A percentile compares a stretch with the other conserved stretches of the same genome.
phyloP scores from a whole-genome alignment of 2,113 vertebrate genomes.

The Carlito syrichta region DNA sequence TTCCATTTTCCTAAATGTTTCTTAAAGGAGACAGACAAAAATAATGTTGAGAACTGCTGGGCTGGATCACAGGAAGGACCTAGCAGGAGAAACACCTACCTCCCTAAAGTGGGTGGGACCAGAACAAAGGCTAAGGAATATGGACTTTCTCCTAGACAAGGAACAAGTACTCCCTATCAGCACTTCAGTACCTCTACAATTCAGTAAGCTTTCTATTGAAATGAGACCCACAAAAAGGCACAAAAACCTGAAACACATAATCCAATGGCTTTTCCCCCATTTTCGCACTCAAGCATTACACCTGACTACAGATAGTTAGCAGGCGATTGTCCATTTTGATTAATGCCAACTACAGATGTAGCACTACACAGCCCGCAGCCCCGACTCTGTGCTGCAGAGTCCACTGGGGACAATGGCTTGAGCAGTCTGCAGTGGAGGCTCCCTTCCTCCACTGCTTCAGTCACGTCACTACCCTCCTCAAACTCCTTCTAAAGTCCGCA shows the following conservation, averaged over 20 bases:
- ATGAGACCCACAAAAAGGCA: neutral
- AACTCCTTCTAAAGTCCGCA: constrained; percentile 29
- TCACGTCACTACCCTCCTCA: neutral
- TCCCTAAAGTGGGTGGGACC: neutral
- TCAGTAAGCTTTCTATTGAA: neutral
- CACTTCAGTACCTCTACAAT: neutral
- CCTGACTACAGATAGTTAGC: neutral
- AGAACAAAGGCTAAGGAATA: neutral
- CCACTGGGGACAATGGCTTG: neutral
- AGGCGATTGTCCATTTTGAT: neutral
- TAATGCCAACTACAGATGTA: neutral
- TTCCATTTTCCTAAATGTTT: constrained; percentile 25
- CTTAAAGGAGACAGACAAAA: neutral
- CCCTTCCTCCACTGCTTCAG: neutral
- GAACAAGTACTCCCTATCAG: too few relatives aligned
- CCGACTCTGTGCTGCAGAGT: neutral
- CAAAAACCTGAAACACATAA: neutral
- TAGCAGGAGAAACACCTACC: neutral
- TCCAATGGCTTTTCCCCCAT: constrained; percentile 9
- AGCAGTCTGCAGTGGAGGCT: neutral
- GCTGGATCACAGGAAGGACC: neutral
- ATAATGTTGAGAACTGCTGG: neutral
- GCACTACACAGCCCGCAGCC: neutral
- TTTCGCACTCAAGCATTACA: constrained; percentile 8
- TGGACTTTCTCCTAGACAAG: neutral